These are phyloP conservation scores for Sisor rabdophorus DNA, from an alignment of 2,113 vertebrate species.

Conservation along the genomic window DNA sequence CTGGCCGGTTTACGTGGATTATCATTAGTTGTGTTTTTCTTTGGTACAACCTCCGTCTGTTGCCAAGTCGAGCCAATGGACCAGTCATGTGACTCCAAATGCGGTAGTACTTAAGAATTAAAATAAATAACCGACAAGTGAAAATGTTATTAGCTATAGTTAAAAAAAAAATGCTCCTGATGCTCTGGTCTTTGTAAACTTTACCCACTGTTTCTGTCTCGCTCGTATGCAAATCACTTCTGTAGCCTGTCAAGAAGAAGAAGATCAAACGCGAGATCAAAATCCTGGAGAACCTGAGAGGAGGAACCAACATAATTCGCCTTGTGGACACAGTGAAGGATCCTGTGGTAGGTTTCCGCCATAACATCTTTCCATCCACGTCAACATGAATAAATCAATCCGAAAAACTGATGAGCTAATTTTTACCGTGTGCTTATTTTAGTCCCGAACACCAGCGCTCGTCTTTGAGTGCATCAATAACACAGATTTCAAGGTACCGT, in stretches of 20 bases:
- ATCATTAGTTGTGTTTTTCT: too few relatives aligned
- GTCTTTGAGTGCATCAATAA: slow-evolving; percentile 99
- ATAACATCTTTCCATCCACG: not conserved
- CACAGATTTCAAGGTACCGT: slow-evolving; percentile 97
- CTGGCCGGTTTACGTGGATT: too few relatives aligned
- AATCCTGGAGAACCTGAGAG: slow-evolving; percentile 94
- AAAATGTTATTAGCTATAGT: too few relatives aligned
- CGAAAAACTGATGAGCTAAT: not conserved
- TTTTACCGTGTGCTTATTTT: slow-evolving; percentile 41
- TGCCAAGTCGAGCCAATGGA: too few relatives aligned
- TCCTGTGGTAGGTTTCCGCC: slow-evolving; percentile 83
- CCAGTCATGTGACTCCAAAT: too few relatives aligned
- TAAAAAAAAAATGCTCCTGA: too few relatives aligned
- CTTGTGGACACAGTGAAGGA: slow-evolving; percentile 97
- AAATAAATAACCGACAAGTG: too few relatives aligned
- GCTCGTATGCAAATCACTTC: not conserved
- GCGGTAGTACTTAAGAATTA: too few relatives aligned
- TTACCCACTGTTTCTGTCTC: not conserved
- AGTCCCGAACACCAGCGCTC: slow-evolving; percentile 97
- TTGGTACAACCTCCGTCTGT: too few relatives aligned
- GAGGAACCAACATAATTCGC: slow-evolving; percentile 97
- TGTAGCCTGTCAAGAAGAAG: slow-evolving; percentile 98
- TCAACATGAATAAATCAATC: not conserved
- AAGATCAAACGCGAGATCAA: slow-evolving; percentile 99
- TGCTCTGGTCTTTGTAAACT: not conserved